Evolutionary conservation across 2,113 vertebrate species (phyloP).

Genomic region (Casuarius casuarius): DNA sequence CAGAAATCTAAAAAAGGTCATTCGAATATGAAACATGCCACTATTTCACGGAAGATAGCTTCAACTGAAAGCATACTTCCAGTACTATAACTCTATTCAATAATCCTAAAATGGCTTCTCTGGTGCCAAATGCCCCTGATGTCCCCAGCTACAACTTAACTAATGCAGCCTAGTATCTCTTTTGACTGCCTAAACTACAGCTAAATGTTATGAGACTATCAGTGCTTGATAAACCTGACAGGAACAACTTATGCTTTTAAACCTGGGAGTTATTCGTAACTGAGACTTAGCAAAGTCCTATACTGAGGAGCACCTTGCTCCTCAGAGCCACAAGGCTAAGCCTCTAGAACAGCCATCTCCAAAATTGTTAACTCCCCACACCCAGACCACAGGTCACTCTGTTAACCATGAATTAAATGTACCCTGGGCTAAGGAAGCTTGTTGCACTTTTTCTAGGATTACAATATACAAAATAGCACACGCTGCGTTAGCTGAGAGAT

Average conservation of each 20-base stretch:
- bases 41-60: background rate
- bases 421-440: background rate
- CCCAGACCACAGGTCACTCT: too few relatives aligned
- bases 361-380: background rate
- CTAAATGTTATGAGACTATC: background rate
- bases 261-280: background rate
- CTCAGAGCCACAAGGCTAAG: background rate
- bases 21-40: background rate
- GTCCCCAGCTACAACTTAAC: background rate
- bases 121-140: background rate
- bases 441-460: background rate
- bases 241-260: background rate
- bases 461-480: rapidly evolving
- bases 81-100: background rate
- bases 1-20: background rate
- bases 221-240: background rate
- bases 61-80: background rate
- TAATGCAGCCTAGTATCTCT: background rate
- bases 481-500: background rate
- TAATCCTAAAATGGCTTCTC: background rate
- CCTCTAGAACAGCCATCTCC: background rate
- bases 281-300: background rate
- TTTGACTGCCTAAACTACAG: background rate
- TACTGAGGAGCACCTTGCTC: background rate
- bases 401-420: background rate